These are phyloP conservation scores for Microplitis manilae DNA, from an alignment of 2,888 invertebrate species.

Conservation along the genomic window DNA sequence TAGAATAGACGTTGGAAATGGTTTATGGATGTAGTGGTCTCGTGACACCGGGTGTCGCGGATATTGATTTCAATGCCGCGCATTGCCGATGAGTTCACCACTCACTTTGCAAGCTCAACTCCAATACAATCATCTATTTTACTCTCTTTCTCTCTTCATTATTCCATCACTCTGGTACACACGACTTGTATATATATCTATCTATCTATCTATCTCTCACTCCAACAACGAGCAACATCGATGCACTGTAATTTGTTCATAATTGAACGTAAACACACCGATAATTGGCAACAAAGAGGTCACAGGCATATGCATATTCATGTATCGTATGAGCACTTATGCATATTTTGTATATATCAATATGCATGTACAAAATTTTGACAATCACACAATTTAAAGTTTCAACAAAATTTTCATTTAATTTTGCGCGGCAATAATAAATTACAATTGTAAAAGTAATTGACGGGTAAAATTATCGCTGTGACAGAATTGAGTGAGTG, in stretches of 20 bases:
- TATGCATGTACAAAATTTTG: constrained; percentile 36
- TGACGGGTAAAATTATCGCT: background rate
- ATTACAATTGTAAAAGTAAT: background rate
- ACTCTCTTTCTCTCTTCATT: background rate
- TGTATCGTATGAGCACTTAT: constrained; percentile 15
- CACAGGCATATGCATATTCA: constrained; percentile 42
- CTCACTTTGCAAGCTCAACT: constrained; percentile 26
- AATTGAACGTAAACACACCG: constrained; percentile 59
- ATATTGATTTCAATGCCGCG: constrained; percentile 49
- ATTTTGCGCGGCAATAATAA: background rate
- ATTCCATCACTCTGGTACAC: background rate
- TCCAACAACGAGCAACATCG: constrained; percentile 25
- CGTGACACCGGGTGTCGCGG: constrained; percentile 27
- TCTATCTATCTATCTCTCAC: constrained; percentile 4
- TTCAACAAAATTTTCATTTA: background rate
- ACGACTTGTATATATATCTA: background rate
- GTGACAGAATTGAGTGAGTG: background rate
- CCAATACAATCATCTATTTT: constrained; percentile 1
- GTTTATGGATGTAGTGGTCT: constrained; percentile 31
- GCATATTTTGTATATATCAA: constrained; percentile 27
- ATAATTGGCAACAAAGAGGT: constrained; percentile 54
- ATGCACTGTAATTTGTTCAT: constrained; percentile 56
- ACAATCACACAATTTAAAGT: background rate
- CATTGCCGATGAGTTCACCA: constrained; percentile 29
- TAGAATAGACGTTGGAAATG: constrained; percentile 8